phyloP scores from a whole-genome alignment of 2,797 vertebrate genomes.

The Gila robusta region DNA sequence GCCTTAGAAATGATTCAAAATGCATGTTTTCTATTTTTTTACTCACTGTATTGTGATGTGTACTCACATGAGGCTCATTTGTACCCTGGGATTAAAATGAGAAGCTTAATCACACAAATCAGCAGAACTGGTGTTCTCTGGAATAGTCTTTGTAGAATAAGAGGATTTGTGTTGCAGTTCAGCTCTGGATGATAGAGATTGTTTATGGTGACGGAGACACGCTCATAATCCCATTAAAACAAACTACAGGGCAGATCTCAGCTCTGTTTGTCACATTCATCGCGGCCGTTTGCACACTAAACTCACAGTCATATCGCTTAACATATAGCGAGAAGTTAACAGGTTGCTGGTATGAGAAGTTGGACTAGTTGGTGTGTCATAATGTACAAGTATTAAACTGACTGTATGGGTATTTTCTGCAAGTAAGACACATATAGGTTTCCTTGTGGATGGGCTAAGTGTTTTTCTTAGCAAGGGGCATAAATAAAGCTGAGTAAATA shows the following conservation, averaged over 20 bases:
- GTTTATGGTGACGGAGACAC: constrained; percentile 53
- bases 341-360: background rate
- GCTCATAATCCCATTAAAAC: constrained; percentile 59
- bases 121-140: constrained; percentile 49
- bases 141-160: constrained; percentile 52
- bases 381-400: background rate
- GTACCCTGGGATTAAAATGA: constrained; percentile 46
- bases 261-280: background rate
- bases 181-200: constrained; percentile 54
- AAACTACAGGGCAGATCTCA: constrained; percentile 46
- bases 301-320: background rate
- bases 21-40: constrained; percentile 34
- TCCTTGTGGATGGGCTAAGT: background rate
- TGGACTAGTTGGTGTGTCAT: background rate
- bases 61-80: constrained; percentile 31
- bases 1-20: background rate
- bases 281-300: background rate
- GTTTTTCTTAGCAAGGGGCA: background rate
- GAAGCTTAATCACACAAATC: constrained; percentile 61
- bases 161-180: constrained; percentile 61
- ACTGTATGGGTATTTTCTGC: background rate
- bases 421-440: background rate
- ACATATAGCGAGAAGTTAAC: constrained; percentile 1
- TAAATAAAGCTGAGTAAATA: background rate
- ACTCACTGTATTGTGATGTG: constrained; percentile 17